Evolutionary conservation across 2,797 vertebrate species (phyloP).

Genomic region (Botia almorhae): DNA sequence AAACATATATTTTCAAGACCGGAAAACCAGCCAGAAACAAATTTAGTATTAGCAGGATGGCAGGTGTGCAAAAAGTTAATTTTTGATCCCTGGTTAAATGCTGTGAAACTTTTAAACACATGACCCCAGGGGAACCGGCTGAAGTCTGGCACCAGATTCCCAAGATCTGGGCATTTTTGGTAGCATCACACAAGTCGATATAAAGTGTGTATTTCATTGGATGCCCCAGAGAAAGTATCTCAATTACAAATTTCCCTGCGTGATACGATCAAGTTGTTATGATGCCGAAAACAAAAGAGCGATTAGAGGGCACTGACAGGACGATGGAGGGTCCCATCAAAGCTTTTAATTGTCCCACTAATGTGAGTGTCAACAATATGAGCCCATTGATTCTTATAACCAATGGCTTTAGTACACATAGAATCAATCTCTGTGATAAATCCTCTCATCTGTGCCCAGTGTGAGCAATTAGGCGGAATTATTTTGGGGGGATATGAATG

Average conservation of each 20-base stretch:
- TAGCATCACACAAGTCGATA: not conserved
- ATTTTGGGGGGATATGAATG: slow-evolving; percentile 52
- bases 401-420: slow-evolving; percentile 34
- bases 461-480: slow-evolving; percentile 54
- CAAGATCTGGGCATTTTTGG: slow-evolving; percentile 21
- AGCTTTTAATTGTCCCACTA: slow-evolving; percentile 42
- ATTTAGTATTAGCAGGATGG: not conserved
- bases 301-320: slow-evolving; percentile 20
- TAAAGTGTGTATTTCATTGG: slow-evolving; percentile 22
- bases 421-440: slow-evolving; percentile 37
- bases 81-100: not conserved
- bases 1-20: too few species aligned
- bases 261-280: slow-evolving; percentile 35
- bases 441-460: slow-evolving; percentile 39
- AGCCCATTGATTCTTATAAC: slow-evolving; percentile 45
- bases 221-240: not conserved
- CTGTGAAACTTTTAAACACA: not conserved
- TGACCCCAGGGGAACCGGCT: not conserved
- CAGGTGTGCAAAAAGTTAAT: not conserved
- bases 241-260: slow-evolving; percentile 14
- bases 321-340: slow-evolving; percentile 34
- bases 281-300: slow-evolving; percentile 29
- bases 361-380: slow-evolving; percentile 42
- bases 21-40: too few species aligned
- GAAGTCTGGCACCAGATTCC: slow-evolving; percentile 30